Base-by-base conservation (phyloP, 2,797 vertebrate species). In the Harpagifer antarcticus region DNA sequence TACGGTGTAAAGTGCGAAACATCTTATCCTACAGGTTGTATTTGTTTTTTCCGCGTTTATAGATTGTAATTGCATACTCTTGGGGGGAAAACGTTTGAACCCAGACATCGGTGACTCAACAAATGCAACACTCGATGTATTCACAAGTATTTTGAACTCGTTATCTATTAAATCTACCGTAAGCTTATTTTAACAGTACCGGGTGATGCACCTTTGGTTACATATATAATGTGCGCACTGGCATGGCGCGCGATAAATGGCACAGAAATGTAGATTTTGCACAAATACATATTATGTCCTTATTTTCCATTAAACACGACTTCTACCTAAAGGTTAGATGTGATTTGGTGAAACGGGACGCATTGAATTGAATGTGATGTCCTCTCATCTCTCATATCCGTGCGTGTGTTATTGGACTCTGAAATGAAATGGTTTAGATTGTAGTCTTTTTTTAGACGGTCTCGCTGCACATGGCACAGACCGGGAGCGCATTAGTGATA, bases 381-480 rank as follows among this genome's bases (percentile, higher is more conserved):
- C 57, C 74, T 75, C 12, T 13, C 19, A 16, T 57, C 12, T 48
- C 60, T 49, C 33, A 9, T 20, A 0, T 45, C 1, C 16, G 53
- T 62, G 63, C 50, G 50, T 23, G 0, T 50, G 9, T 16, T 11
- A 9, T 8, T 42, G 14, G 7, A 55, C 10, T 47, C 3, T 47
- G 10, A 81, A 61, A 56, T 17, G 8, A 56, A 9, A 13, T 15
- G 15, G 56, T 4, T 37, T 11, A 16, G 23, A 37, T 12, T 52
- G 8, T 11, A 1, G 47, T 45, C 50, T 60, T 23, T 19, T 37
- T 37, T 23, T 45, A 67, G 64, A 27, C 23, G 42, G 31, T 74
- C 40, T 82, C 44, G 50, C 65, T 71, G 72, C 78, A 68, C 70
- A 69, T 78, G 77, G 72, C 72, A 74, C 43, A 33, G 50, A 73